Evolutionary conservation across 2,888 invertebrate genomes (phyloP).

Genomic region (Sphinx pinastri): DNA sequence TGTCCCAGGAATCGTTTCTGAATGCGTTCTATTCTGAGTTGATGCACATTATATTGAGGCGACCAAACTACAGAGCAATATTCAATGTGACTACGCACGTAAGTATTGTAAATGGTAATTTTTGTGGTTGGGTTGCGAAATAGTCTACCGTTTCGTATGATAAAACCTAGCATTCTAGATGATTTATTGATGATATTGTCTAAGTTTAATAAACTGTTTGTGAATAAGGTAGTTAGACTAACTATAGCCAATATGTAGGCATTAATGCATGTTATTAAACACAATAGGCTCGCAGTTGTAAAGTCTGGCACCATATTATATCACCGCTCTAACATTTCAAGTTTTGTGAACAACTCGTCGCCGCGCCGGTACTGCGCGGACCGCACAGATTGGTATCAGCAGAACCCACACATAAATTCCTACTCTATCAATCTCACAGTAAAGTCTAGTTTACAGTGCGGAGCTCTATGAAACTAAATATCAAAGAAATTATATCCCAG

Average conservation of each 20-base stretch:
- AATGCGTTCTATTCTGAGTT: too few relatives aligned
- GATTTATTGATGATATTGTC: too few relatives aligned
- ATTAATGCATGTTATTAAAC: neutral
- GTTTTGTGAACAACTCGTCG: slow-evolving; percentile 38
- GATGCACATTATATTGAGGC: too few relatives aligned
- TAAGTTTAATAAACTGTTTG: too few relatives aligned
- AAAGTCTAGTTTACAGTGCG: slow-evolving; percentile 29
- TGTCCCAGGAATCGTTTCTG: too few relatives aligned
- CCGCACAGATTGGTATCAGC: slow-evolving; percentile 39
- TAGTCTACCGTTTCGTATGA: too few relatives aligned
- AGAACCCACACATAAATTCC: slow-evolving; percentile 21
- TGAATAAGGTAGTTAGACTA: too few relatives aligned
- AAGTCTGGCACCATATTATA: slow-evolving; percentile 4
- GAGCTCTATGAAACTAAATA: slow-evolving; percentile 39
- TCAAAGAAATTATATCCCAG: slow-evolving; percentile 42
- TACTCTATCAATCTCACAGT: slow-evolving; percentile 1
- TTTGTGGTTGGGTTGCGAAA: too few relatives aligned
- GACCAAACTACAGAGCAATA: too few relatives aligned
- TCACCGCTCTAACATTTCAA: slow-evolving; percentile 36
- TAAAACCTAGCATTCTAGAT: too few relatives aligned
- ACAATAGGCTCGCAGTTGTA: slow-evolving; percentile 6
- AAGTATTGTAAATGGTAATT: too few relatives aligned
- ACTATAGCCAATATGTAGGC: neutral
- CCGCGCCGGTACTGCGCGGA: slow-evolving; percentile 35
- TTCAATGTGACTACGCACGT: too few relatives aligned